Base-by-base conservation (phyloP, 1,140 invertebrate species). In the Ceratina calcarata region DNA sequence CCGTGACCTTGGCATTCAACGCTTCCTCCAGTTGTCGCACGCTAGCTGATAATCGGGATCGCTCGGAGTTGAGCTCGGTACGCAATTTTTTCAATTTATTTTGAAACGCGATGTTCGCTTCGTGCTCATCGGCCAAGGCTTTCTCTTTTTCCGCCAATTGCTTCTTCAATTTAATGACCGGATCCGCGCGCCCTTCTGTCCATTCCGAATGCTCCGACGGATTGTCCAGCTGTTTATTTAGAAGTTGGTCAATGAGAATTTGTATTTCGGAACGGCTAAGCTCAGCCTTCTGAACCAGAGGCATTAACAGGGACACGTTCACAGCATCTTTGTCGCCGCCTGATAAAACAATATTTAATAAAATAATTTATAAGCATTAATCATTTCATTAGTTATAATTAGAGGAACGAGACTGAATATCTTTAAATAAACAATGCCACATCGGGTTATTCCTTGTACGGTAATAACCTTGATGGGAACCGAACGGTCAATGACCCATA, bases 161-260 rank as follows among this genome's bases (percentile, higher is more conserved):
- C 82, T 97, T 97, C 88, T 97, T 97, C 79, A 98, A 88, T 87
- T 97, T 96, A 69, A 96, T 95, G 37, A 97, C 94, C 0, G 97
- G 97, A 91, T 98, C 97, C 64, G 97, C 95, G 55, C 96, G 95
- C n/a, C 96, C 96, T 94, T 97, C 97, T 55, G 96, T 96, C 97
- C 97, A 98, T 84, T 97, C 96, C 24, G 96, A 95, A 81, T 96
- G 95, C 76, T 96, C 94, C 73, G 93, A 90, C 1, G 95, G 95
- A 83, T 95, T 95, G 87, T 97, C 96, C 88, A 96, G 95, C 90
- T 97, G 96, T 88, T 97, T 97, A 91, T 98, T 97, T 45, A 98
- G 93, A 64, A 98, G 93, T 73, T 96, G 95, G 90, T 98, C 97
- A 87, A 98, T 98, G 15, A 98, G 93, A 79, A 96, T 95, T 93